Conservation (phyloP, 2,113 vertebrate species). For the Varanus salvator region DNA sequence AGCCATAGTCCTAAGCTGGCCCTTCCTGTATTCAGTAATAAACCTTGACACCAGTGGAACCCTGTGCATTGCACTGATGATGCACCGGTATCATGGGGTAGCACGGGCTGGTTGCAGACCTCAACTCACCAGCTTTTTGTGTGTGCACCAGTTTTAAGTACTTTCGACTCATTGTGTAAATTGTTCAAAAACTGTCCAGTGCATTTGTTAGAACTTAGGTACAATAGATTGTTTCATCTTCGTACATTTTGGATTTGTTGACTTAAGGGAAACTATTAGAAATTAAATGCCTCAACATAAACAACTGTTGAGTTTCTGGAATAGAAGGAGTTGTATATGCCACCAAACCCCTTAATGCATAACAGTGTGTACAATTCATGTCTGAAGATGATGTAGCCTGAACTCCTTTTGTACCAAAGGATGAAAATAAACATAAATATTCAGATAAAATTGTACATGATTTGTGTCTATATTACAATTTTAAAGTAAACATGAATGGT, state of each 20-base stretch:
- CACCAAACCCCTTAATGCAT: background rate
- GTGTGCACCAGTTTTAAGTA: too few relatives aligned
- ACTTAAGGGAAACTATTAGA: background rate
- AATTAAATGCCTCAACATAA: background rate
- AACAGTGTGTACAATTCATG: slow-evolving; percentile 5
- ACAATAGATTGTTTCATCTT: background rate
- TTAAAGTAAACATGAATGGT: background rate
- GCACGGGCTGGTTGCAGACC: background rate
- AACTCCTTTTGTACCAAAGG: slow-evolving; percentile 6
- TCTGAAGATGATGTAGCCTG: slow-evolving; percentile 5
- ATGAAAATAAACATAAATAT: background rate
- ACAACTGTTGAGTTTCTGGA: background rate
- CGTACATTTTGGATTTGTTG: background rate
- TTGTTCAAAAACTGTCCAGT: background rate
- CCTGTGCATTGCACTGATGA: background rate
- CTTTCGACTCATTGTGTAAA: background rate
- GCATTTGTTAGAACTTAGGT: background rate
- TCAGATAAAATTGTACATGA: background rate
- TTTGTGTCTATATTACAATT: background rate
- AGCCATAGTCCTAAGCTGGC: background rate
- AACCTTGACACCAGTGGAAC: background rate
- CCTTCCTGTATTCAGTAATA: background rate
- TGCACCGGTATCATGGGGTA: background rate
- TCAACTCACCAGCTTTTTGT: background rate
- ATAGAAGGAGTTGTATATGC: background rate